Evolutionary conservation across 2,113 vertebrate species (phyloP).

Genomic region (Gymnobelideus leadbeateri): DNA sequence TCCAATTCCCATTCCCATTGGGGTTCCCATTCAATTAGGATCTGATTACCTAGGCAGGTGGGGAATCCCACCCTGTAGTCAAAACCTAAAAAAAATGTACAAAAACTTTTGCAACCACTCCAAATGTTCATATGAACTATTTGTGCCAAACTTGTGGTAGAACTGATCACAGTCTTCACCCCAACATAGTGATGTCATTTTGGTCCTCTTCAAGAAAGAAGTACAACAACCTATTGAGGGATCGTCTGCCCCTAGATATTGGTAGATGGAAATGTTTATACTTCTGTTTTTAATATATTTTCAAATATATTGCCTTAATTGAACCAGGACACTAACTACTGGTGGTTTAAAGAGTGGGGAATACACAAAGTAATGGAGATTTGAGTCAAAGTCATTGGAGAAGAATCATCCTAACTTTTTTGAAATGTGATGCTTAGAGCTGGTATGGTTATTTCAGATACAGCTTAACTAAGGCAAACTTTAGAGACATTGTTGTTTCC

Average conservation of each 20-base stretch:
- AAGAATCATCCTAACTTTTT: background rate
- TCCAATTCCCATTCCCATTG: too few relatives aligned
- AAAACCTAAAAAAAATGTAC: background rate
- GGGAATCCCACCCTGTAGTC: background rate
- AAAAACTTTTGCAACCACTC: too few relatives aligned
- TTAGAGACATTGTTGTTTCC: background rate
- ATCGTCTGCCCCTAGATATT: background rate
- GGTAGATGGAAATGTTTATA: background rate
- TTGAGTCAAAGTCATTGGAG: background rate
- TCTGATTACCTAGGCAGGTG: background rate
- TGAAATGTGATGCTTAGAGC: background rate
- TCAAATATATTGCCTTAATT: background rate
- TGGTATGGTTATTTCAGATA: background rate
- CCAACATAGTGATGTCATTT: background rate
- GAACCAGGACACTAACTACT: background rate
- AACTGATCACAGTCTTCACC: background rate
- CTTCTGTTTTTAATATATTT: background rate
- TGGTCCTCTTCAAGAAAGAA: background rate
- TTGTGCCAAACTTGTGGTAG: background rate
- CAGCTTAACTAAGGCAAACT: background rate
- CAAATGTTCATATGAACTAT: background rate
- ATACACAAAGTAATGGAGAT: background rate
- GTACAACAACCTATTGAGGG: background rate
- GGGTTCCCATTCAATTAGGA: too few relatives aligned
- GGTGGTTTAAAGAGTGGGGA: background rate